Conservation (phyloP, 2,888 invertebrate species). For the Athrips mouffetella region DNA sequence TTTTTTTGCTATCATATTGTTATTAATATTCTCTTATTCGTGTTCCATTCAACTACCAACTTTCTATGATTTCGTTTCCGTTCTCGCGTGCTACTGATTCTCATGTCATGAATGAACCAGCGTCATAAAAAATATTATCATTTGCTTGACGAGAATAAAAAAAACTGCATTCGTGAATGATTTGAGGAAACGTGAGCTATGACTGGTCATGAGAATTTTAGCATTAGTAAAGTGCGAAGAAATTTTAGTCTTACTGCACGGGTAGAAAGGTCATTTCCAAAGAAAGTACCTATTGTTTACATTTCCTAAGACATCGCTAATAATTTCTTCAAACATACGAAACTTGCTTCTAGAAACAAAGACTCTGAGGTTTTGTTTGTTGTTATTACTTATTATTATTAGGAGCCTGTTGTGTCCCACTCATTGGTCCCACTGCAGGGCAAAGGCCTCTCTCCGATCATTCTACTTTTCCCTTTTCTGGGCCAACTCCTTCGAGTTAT, state of each 20-base stretch:
- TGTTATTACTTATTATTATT: too few species aligned
- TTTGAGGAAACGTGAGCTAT: conserved; percentile 34
- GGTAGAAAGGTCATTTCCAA: not conserved
- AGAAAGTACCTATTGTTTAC: conserved; percentile 34
- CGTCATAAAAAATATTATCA: conserved; percentile 14
- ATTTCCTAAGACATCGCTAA: conserved; percentile 54
- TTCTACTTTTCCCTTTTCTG: too few species aligned
- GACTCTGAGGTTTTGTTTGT: conserved; percentile 21
- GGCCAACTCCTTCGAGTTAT: too few species aligned
- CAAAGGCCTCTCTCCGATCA: too few species aligned
- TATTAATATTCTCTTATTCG: conserved; percentile 1
- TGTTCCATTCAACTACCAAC: conserved; percentile 34
- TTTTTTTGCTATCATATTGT: conserved; percentile 3
- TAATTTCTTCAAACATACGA: conserved; percentile 56
- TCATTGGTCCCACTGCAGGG: too few species aligned
- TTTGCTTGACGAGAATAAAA: conserved; percentile 18
- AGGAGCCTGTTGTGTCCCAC: too few species aligned
- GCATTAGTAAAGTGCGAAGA: conserved; percentile 23
- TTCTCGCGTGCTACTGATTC: conserved; percentile 25
- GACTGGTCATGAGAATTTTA: conserved; percentile 31
- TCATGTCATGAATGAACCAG: conserved; percentile 24
- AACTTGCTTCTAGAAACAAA: conserved; percentile 41
- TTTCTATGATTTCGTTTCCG: conserved; percentile 34
- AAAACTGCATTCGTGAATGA: conserved; percentile 34
- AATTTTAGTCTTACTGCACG: conserved; percentile 24